Base-by-base conservation (phyloP, 2,113 vertebrate genomes). In the Mustela nigripes region DNA sequence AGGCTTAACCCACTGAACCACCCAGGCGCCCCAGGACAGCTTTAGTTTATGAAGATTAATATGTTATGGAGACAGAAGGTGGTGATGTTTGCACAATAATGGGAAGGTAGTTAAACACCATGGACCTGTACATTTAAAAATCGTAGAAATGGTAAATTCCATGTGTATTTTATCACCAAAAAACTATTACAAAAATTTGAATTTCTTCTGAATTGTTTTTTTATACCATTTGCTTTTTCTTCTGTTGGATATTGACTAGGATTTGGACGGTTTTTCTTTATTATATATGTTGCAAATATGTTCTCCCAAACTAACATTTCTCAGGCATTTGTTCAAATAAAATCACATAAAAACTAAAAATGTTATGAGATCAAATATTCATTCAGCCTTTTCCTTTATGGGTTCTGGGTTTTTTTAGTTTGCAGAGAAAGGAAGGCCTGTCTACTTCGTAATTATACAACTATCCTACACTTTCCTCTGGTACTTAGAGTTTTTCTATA, bases 201-300 rank as follows among this genome's bases (percentile, higher is more conserved):
- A 31, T 92, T 92, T 92, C 42, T 74, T 83, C 39, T 89, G 19
- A 94, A 95, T 89, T 71, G 33, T 89, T 63, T 81, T 81, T 94
- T 48, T 8, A 71, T 69, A 50, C 31, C 33, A 74, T 48, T 92
- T 89, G 8, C 16, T 81, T 9, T 33, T 79, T 81, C 28, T 71
- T 60, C 50, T 79, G 26, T 33, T 79, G 71, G 1, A 33, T 53
- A 67, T 53, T 26, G n/a, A 93, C 58, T 33, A 45, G 50, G 53
- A 85, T 69, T 69, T 69, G 33, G 67, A 69, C 0, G 15, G n/a
- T 69, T 33, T 33, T 67, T 67, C 58, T 65, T 80, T 28, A 26
- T 65, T 36, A 88, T 7, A 39, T 5, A 14, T 3, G 7, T 36
- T 63, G 10, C 15, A 71, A 87, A 50, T 65, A 79, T 78, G 67